A percentile compares a stretch with the other conserved stretches of the same genome.
Conservation (phyloP, 2,113 vertebrate species). For the Orientallactaga bullata region DNA sequence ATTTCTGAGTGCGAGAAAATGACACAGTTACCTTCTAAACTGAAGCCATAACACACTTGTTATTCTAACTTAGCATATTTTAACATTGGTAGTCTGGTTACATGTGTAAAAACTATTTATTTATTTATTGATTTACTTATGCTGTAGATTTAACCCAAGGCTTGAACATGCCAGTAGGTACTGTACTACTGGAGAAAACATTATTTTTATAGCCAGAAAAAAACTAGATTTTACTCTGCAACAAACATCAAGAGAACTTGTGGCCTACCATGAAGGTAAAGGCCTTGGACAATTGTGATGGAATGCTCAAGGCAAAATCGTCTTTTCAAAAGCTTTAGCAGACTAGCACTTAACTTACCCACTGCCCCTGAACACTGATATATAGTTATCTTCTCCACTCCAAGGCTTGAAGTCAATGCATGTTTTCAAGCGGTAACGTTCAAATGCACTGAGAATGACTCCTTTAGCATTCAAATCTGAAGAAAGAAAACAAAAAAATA, state of each 20-base stretch:
- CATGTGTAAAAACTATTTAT: neutral
- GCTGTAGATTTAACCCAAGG: neutral
- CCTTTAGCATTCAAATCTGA: conserved; percentile 97
- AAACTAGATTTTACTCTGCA: neutral
- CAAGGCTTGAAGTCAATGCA: conserved; percentile 97
- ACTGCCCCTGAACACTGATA: conserved; percentile 93
- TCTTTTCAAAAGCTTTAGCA: neutral
- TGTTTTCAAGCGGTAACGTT: conserved; percentile 95
- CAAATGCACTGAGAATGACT: conserved; percentile 95
- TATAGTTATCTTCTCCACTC: conserved; percentile 94
- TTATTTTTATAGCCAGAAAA: neutral
- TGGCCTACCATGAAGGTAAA: neutral
- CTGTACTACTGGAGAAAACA: neutral
- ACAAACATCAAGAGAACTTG: neutral
- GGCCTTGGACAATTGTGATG: neutral
- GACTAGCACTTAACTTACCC: conserved; percentile 88
- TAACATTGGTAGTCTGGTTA: neutral
- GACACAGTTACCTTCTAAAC: neutral
- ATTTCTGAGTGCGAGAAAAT: neutral
- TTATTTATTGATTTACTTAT: neutral
- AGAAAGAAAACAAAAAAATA: conserved; percentile 62
- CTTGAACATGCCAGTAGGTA: neutral
- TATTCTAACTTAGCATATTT: neutral
- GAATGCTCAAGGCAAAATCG: too few relatives aligned
- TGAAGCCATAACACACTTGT: neutral